Conservation (phyloP, 2,113 vertebrate species). For the Heloderma charlesbogerti region DNA sequence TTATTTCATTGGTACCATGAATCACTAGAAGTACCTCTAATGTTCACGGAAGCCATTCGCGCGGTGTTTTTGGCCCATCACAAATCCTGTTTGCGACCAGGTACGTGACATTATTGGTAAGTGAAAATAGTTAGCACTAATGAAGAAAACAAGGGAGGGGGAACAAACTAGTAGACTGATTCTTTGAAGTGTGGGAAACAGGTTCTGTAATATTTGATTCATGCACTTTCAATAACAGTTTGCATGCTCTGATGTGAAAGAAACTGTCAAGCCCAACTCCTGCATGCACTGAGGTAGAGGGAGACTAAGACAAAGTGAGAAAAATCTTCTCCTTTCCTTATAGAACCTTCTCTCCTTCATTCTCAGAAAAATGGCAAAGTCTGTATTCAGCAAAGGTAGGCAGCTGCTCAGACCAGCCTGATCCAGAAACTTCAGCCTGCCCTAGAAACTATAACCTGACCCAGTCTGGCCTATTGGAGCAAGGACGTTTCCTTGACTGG, state of each 20-base stretch:
- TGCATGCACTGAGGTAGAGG: neutral
- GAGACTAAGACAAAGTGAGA: neutral
- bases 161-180: neutral
- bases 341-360: too few relatives aligned
- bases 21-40: constrained; percentile 19
- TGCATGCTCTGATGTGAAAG: neutral
- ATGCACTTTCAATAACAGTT: neutral
- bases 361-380: neutral
- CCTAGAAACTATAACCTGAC: neutral
- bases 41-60: neutral
- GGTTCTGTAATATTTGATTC: neutral
- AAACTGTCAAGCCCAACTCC: neutral
- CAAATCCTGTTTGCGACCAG: constrained; percentile 24
- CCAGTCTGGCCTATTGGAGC: neutral
- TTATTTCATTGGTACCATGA: constrained; percentile 15
- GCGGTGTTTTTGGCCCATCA: neutral
- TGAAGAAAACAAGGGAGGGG: neutral
- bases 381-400: neutral
- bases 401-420: too few relatives aligned
- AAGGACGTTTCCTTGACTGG: neutral
- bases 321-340: too few relatives aligned
- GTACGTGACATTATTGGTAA: constrained; percentile 25
- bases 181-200: neutral
- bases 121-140: constrained; percentile 14
- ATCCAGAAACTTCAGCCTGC: neutral